Evolutionary conservation across 2,797 vertebrate genomes (phyloP).

Genomic region (Ambastaia sidthimunki): DNA sequence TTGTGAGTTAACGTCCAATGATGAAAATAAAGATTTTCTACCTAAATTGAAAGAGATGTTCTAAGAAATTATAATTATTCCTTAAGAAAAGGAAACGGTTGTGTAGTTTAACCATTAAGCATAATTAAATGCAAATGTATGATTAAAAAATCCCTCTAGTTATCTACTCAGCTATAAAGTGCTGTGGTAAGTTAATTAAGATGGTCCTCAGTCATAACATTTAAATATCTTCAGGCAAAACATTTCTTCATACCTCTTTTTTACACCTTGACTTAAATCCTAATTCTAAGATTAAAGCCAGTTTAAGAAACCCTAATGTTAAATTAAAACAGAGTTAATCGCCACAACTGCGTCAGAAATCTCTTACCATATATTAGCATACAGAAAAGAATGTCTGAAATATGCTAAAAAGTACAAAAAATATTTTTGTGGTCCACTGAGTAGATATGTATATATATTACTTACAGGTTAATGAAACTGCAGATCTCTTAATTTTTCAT

Average conservation of each 20-base stretch:
- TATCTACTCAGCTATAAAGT: conserved; percentile 45
- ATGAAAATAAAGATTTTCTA: background rate
- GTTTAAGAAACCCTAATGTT: conserved; percentile 83
- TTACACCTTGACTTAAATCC: conserved; percentile 76
- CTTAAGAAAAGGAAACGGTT: conserved; percentile 22
- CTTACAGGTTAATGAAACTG: conserved; percentile 83
- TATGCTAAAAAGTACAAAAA: conserved; percentile 71
- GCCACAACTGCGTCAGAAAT: conserved; percentile 68
- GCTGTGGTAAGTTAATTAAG: conserved; percentile 54
- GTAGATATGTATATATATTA: conserved; percentile 74
- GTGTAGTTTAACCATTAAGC: conserved; percentile 20
- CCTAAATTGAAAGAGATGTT: background rate
- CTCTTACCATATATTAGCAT: conserved; percentile 77
- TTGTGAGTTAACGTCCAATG: background rate
- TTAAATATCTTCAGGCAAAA: conserved; percentile 76
- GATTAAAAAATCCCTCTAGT: conserved; percentile 43
- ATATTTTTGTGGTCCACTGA: conserved; percentile 68
- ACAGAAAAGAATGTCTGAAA: conserved; percentile 73
- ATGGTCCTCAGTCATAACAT: conserved; percentile 51
- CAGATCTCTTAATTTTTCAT: conserved; percentile 82
- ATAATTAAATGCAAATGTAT: conserved; percentile 56
- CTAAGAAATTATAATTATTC: background rate
- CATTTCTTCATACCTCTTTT: conserved; percentile 46
- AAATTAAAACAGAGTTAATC: conserved; percentile 82
- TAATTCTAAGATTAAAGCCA: conserved; percentile 80